These are phyloP conservation scores for Drosophila emarginata DNA, from an alignment of 2,888 invertebrate genomes.

Conservation along the genomic window DNA sequence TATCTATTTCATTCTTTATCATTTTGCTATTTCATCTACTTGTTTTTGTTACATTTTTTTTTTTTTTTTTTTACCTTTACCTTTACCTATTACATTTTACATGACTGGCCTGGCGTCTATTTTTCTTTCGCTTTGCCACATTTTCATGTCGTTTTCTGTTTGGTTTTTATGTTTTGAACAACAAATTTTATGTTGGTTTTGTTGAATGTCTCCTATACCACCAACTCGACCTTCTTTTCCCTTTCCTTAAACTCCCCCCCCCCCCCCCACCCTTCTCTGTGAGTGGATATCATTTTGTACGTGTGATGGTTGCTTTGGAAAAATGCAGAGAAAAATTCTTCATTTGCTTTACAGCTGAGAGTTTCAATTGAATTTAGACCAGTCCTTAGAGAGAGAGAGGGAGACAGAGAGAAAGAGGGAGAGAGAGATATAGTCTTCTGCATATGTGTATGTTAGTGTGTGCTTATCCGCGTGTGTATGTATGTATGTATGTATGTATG, in stretches of 20 bases:
- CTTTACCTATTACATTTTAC: constrained; percentile 25
- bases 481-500: constrained; percentile 27
- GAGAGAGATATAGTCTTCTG: constrained; percentile 13
- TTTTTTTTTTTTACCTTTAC: constrained; percentile 19
- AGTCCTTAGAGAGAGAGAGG: constrained; percentile 29
- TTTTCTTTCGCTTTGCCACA: constrained; percentile 44
- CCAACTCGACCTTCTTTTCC: constrained; percentile 19
- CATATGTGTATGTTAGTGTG: not conserved
- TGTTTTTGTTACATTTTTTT: constrained; percentile 27
- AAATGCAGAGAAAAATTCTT: constrained; percentile 74
- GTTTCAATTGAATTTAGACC: constrained; percentile 74
- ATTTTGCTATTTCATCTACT: constrained; percentile 5
- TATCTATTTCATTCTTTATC: constrained; percentile 1
- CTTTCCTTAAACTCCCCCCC: not conserved
- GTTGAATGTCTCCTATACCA: constrained; percentile 17
- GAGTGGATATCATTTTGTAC: constrained; percentile 38
- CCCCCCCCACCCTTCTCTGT: no score
- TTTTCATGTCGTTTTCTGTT: constrained; percentile 70
- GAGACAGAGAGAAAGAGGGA: no score
- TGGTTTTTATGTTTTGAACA: constrained; percentile 70
- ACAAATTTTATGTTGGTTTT: constrained; percentile 74
- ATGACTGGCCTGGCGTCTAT: constrained; percentile 33
- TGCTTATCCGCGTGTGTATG: constrained; percentile 1
- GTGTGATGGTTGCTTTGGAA: constrained; percentile 62
- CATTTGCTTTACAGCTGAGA: constrained; percentile 68